Evolutionary conservation across 2,888 invertebrate genomes (phyloP).

Genomic region (Melieria omissa): DNA sequence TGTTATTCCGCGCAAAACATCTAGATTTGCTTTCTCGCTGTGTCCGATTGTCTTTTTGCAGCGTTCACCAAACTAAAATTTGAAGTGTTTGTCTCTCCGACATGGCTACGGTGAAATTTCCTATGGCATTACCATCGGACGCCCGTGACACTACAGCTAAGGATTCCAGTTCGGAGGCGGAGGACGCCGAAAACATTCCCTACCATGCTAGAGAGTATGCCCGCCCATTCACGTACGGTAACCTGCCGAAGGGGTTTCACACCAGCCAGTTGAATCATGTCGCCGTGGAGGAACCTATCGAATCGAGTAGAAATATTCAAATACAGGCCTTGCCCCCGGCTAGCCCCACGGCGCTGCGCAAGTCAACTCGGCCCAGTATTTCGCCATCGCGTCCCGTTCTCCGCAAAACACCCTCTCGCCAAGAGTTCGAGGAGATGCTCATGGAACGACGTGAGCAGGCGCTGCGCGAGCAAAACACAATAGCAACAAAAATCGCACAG

Average conservation of each 20-base stretch:
- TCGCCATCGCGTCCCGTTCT: conserved; percentile 53
- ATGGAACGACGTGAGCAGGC: conserved; percentile 60
- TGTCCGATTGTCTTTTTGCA: too few relatives aligned
- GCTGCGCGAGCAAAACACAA: conserved; percentile 45
- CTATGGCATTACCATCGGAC: too few relatives aligned
- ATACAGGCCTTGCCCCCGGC: conserved; percentile 71
- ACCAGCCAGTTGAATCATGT: conserved; percentile 52
- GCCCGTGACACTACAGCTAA: neutral
- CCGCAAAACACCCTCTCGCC: conserved; percentile 60
- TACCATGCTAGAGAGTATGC: conserved; percentile 91
- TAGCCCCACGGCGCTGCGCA: conserved; percentile 81
- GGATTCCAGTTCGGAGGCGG: conserved; percentile 38
- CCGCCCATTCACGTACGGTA: conserved; percentile 88
- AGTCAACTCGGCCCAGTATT: conserved; percentile 60
- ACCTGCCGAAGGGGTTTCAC: conserved; percentile 65
- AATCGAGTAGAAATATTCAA: conserved; percentile 68
- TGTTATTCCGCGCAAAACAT: too few relatives aligned
- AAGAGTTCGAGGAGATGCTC: conserved; percentile 64
- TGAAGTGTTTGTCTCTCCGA: too few relatives aligned
- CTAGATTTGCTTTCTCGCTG: too few relatives aligned
- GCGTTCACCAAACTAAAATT: too few relatives aligned
- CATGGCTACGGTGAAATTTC: too few relatives aligned
- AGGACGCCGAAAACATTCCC: conserved; percentile 71
- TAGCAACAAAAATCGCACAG: conserved; percentile 45
- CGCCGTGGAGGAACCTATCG: conserved; percentile 17